These are phyloP conservation scores for Cistogaster globosa DNA, from an alignment of 2,888 invertebrate species.

Conservation along the genomic window DNA sequence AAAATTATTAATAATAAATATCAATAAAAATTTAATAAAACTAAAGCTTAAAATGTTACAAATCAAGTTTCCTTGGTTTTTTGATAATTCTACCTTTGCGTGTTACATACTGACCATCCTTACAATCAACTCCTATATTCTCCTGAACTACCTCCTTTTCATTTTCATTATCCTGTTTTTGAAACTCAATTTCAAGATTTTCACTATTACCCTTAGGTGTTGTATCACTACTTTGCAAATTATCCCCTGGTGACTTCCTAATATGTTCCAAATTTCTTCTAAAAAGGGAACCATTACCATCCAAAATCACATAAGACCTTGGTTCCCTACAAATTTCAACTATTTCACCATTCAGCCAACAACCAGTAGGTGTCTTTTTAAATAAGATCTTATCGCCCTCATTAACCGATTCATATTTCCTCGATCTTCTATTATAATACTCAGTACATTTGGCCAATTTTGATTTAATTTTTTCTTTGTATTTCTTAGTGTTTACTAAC, in stretches of 20 bases:
- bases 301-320: neutral
- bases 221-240: too few species aligned
- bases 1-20: too few species aligned
- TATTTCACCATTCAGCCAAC: constrained; percentile 19
- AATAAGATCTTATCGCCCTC: neutral
- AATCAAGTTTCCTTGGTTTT: too few species aligned
- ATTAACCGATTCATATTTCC: neutral
- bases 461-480: neutral
- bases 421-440: neutral
- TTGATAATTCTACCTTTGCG: too few species aligned
- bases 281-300: constrained; percentile 2
- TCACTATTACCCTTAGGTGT: neutral
- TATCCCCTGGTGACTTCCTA: constrained; percentile 6
- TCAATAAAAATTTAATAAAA: too few species aligned
- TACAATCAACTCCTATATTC: too few species aligned
- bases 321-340: constrained; percentile 1
- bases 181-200: neutral
- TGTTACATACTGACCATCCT: too few species aligned
- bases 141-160: neutral
- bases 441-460: neutral
- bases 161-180: neutral
- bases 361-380: neutral
- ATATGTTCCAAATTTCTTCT: constrained; percentile 24
- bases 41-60: too few species aligned
- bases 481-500: neutral